Evolutionary conservation across 1,140 invertebrate species (phyloP).

Genomic region (Helicoverpa armigera): DNA sequence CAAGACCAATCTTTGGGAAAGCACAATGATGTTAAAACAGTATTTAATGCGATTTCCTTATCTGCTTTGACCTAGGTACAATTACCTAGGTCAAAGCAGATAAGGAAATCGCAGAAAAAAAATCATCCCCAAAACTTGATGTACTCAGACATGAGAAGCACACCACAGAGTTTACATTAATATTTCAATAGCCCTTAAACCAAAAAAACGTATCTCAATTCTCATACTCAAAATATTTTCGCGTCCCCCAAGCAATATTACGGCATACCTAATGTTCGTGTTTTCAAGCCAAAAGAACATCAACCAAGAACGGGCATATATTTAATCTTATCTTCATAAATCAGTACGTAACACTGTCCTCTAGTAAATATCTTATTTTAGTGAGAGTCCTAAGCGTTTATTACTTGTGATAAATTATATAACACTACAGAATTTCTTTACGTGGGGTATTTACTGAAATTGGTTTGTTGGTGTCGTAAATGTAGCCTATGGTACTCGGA

Average conservation of each 20-base stretch:
- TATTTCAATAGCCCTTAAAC: background rate
- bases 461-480: background rate
- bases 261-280: background rate
- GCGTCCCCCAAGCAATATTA: background rate
- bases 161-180: background rate
- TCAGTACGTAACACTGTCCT: conserved; percentile 11
- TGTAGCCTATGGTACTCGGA: too few species aligned
- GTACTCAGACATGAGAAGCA: too few species aligned
- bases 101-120: too few species aligned
- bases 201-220: background rate
- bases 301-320: conserved; percentile 16
- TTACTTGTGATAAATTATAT: conserved; percentile 36
- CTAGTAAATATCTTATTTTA: conserved; percentile 24
- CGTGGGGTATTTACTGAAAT: background rate
- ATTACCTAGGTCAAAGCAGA: too few species aligned
- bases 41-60: too few species aligned
- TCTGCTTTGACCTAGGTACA: too few species aligned
- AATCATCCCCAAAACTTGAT: too few species aligned
- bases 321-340: conserved; percentile 42
- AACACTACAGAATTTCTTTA: background rate
- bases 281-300: conserved; percentile 3
- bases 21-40: too few species aligned
- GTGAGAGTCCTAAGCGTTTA: conserved; percentile 11
- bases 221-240: conserved; percentile 1
- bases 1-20: too few species aligned